These are phyloP conservation scores for Melozone crissalis DNA, from an alignment of 2,113 vertebrate species.

Conservation along the genomic window DNA sequence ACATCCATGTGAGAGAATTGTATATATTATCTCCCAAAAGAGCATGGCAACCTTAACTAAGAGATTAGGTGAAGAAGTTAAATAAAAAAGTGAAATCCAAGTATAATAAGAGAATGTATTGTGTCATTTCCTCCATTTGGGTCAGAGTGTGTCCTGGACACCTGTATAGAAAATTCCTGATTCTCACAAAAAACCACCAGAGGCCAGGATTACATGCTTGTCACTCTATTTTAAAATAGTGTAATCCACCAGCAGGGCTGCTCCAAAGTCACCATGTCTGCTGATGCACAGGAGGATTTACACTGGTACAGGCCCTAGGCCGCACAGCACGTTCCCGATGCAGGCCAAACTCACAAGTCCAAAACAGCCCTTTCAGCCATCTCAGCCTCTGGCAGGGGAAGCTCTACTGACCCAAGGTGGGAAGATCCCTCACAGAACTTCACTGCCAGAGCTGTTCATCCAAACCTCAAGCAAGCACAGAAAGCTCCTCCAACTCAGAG, in stretches of 20 bases:
- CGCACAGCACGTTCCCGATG: fast-evolving
- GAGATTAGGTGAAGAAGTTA: neutral
- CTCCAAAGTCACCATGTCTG: neutral
- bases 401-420: neutral
- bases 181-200: neutral
- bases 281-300: neutral
- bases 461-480: neutral
- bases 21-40: neutral
- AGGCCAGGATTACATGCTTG: neutral
- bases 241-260: neutral
- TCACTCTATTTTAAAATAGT: neutral
- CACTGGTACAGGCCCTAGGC: neutral
- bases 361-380: neutral
- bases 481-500: neutral
- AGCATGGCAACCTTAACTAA: neutral
- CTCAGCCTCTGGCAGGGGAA: neutral
- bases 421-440: neutral
- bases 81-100: neutral
- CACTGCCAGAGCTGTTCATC: neutral
- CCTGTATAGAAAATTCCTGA: neutral
- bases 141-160: neutral
- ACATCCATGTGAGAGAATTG: neutral
- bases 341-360: neutral
- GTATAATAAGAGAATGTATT: neutral
- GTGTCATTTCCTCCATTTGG: neutral